phyloP scores from a whole-genome alignment of 64 coral and sea anemone species.

The Pachyseris speciosa region DNA sequence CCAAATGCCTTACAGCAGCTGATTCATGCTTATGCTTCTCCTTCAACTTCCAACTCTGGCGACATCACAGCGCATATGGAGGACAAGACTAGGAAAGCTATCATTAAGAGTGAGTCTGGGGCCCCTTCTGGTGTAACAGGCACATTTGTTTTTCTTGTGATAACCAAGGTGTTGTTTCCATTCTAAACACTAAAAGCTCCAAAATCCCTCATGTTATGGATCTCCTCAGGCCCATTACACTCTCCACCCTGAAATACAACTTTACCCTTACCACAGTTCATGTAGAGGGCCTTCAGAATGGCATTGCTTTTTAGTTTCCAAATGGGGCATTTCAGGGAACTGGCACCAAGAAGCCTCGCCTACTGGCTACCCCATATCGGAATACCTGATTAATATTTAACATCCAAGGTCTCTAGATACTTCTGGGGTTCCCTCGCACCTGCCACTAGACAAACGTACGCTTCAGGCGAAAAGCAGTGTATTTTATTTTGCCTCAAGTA shows the following conservation, averaged over 20 bases:
- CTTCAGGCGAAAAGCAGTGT: neutral
- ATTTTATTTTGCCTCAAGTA: neutral
- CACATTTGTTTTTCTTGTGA: neutral
- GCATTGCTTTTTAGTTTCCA: conserved; percentile 20
- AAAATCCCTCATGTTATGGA: conserved; percentile 12
- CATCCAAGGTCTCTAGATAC: neutral
- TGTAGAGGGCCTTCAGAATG: neutral
- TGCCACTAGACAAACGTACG: neutral
- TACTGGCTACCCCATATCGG: too few species aligned
- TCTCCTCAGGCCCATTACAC: too few species aligned
- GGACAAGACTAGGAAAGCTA: too few species aligned
- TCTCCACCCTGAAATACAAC: neutral
- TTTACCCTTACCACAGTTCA: neutral
- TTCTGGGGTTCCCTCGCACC: neutral
- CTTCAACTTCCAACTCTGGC: too few species aligned
- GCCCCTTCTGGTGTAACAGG: neutral
- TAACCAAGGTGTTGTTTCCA: neutral
- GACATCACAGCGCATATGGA: too few species aligned
- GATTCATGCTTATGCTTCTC: too few species aligned
- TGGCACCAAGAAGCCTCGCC: neutral
- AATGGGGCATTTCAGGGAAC: neutral
- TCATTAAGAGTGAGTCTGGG: neutral
- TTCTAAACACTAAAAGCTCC: neutral
- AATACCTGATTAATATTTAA: neutral
- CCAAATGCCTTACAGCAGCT: too few species aligned